Base-by-base conservation (phyloP, 2,797 vertebrate species). In the Melanotaenia pygmaea region DNA sequence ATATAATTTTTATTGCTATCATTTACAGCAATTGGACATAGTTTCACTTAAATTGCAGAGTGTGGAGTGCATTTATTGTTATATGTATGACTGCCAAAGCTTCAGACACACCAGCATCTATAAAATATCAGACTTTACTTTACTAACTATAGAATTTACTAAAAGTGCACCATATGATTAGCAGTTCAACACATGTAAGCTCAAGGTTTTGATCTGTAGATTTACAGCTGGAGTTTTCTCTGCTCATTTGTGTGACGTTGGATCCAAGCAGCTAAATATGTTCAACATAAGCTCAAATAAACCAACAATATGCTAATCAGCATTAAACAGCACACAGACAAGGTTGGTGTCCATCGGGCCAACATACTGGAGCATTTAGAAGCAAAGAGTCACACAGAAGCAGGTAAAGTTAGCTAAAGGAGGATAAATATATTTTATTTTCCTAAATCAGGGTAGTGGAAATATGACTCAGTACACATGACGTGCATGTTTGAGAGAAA, bases 1-100 rank as follows among this genome's bases (percentile, higher is more conserved):
- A 63, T 22, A 20, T 32, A 12, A 60, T 68, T 38, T 34, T 2
- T 30, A 47, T 28, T 69, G 0, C 43, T 61, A 70, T 34, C 0
- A 60, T 35, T 61, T 59, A 50, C 16, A 54, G 34, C 45, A 22
- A 43, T 53, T 67, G 13, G 30, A 22, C 10, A 60, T 22, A 54
- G 6, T 40, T 70, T 70, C 28, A 28, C 24, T 22, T 45, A 3
- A 63, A 1, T 54, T 59, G 12, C 3, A 40, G 26, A 37, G 10
- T 58, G 3, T 26, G 0, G 38, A 62, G 10, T 43, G 51, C 57
- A 38, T 40, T 1, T 0, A 18, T 72, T 67, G 57, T 53, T 16
- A 38, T n/a, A 30, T 22, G 0, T 22, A 37, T 20, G n/a, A 4
- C 18, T 24, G n/a, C 62, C 28, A 47, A 40, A 34, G 22, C 8